Base-by-base conservation (phyloP, 2,797 vertebrate genomes). In the Etheostoma perlongum region DNA sequence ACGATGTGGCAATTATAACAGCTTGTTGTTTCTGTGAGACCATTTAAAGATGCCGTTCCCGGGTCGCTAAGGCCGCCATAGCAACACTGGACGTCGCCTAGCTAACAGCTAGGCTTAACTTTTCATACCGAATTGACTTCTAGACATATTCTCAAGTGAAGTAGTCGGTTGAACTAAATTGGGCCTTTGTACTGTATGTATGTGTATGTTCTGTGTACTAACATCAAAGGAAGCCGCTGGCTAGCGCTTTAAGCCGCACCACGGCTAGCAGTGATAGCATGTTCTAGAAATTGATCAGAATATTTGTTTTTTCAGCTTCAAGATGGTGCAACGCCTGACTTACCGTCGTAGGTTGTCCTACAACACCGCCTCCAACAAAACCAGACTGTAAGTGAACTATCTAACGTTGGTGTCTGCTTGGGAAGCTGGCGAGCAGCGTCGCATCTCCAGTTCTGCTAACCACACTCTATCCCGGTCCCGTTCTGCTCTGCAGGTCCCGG, bases 331-430 rank as follows among this genome's bases (percentile, higher is more conserved):
- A 83, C 98, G 98, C 76, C 94, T 99, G 89, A 99, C 98, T 1
- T 99, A 99, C 93, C 98, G 98, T 25, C 98, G 98, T 96, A 97
- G 98, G 97, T 94, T 99, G 81, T 99, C 98, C 97, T 99, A 99
- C 96, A 99, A 99, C 85, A 99, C 98, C 49, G 95, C 97, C 80
- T 99, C 98, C 64, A 99, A 99, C 95, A 99, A 99, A 88, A 99
- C 98, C 70, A 97, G 98, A 75, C 95, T 99, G 98, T 99, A 90
- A 97, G 98, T 96, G 62, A 44, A 0, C 4, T n/a, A 2, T 5
- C 0, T 11, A 46, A 6, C 21, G 23, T 25, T 25, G 0, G 0
- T 12, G 2, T 13, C 2, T 27, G 30, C 4, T 6, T 6, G 36
- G 3, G 14, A 18, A 6, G 30, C 23, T 15, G 18, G 5, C 18